Evolutionary conservation across 2,797 vertebrate species (phyloP).

Genomic region (Sylvilagus floridanus): DNA sequence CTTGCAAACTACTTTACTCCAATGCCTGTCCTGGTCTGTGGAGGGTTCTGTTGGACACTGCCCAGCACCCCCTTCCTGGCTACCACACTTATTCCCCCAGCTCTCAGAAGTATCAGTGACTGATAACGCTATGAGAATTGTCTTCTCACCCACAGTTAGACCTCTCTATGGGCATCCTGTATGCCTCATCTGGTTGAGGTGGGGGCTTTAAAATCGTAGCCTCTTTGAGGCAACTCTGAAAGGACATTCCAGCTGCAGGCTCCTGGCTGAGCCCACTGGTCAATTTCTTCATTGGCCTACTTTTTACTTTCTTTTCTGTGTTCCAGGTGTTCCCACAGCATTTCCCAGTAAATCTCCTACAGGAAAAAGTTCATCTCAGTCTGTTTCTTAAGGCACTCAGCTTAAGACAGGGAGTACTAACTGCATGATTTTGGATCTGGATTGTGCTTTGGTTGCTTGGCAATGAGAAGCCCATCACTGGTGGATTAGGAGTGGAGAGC

Average conservation of each 20-base stretch:
- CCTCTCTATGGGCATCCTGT: background rate
- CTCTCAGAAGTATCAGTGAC: background rate
- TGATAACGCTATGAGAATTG: background rate
- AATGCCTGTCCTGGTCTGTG: background rate
- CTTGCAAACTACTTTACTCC: background rate
- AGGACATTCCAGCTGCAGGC: background rate
- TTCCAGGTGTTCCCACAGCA: background rate
- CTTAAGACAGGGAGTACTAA: background rate
- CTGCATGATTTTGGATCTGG: background rate
- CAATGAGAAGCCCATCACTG: background rate
- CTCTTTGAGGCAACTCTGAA: background rate
- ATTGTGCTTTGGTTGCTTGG: background rate
- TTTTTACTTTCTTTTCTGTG: background rate
- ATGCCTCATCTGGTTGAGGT: background rate
- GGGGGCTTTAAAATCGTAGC: background rate
- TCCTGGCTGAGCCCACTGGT: background rate
- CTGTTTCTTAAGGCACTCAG: background rate
- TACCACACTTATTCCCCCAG: background rate
- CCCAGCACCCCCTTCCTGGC: background rate
- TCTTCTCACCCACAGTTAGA: background rate
- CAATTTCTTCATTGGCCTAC: background rate
- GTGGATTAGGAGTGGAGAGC: background rate
- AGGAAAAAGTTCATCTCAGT: background rate
- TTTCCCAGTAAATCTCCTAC: background rate
- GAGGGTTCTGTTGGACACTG: background rate